Evolutionary conservation across 1,140 invertebrate genomes (phyloP).

Genomic region (Drosophila fuyamai): DNA sequence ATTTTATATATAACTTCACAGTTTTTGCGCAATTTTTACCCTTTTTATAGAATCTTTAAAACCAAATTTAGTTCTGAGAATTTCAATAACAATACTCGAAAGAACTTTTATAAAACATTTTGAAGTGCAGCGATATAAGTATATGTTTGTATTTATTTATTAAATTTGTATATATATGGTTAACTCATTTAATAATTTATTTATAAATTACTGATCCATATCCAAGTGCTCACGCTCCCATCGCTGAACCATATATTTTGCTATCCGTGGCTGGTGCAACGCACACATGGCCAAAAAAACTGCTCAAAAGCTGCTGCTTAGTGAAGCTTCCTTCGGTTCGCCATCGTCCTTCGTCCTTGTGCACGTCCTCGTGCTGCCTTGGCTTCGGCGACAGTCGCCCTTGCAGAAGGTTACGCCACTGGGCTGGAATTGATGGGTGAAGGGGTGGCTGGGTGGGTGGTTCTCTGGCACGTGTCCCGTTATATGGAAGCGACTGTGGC

Average conservation of each 20-base stretch:
- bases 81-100: too few relatives aligned
- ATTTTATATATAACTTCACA: too few relatives aligned
- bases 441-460: conserved; percentile 1
- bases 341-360: conserved; percentile 57
- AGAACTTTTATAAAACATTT: too few relatives aligned
- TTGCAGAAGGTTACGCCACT: conserved; percentile 72
- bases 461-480: conserved; percentile 64
- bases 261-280: neutral
- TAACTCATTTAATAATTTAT: too few relatives aligned
- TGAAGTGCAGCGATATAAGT: too few relatives aligned
- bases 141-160: too few relatives aligned
- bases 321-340: conserved; percentile 28
- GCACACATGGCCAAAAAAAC: neutral
- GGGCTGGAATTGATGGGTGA: conserved; percentile 22
- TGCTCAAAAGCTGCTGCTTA: conserved; percentile 14
- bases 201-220: too few relatives aligned
- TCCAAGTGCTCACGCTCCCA: conserved; percentile 5
- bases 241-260: neutral
- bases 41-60: too few relatives aligned
- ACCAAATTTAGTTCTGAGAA: too few relatives aligned
- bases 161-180: too few relatives aligned
- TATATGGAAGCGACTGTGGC: conserved; percentile 63
- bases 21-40: too few relatives aligned
- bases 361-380: conserved; percentile 25
- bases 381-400: conserved; percentile 28